Evolutionary conservation across 2,888 invertebrate species (phyloP).

Genomic region (Euspilapteryx auroguttella): DNA sequence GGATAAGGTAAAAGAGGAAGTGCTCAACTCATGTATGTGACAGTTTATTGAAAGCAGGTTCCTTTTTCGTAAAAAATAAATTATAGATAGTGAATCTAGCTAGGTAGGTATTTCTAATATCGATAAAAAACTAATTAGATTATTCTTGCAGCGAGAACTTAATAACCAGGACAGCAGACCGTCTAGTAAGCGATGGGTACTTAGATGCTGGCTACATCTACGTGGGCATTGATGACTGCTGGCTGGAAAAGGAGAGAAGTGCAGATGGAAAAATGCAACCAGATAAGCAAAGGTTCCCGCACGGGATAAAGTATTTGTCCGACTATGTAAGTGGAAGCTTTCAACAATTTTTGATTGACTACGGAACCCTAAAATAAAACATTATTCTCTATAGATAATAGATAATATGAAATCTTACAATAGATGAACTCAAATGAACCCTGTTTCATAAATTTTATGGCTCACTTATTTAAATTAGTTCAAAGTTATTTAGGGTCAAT

Average conservation of each 20-base stretch:
- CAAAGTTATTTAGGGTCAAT: neutral
- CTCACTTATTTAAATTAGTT: too few relatives aligned
- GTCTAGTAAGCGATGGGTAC: conserved; percentile 69
- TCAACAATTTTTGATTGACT: neutral
- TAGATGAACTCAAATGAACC: too few relatives aligned
- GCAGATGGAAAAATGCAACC: conserved; percentile 62
- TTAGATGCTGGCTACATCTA: conserved; percentile 72
- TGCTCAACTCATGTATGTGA: too few relatives aligned
- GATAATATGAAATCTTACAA: too few relatives aligned
- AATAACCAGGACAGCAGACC: conserved; percentile 63
- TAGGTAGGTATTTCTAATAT: too few relatives aligned
- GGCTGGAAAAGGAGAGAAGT: conserved; percentile 68
- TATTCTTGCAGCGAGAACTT: conserved; percentile 57
- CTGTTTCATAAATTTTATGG: too few relatives aligned
- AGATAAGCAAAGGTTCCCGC: conserved; percentile 70
- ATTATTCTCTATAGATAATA: neutral
- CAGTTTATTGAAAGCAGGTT: too few relatives aligned
- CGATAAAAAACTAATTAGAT: neutral
- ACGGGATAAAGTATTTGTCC: conserved; percentile 69
- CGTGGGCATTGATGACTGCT: conserved; percentile 76
- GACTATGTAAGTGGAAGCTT: conserved; percentile 64
- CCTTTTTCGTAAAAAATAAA: too few relatives aligned
- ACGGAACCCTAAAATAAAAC: neutral
- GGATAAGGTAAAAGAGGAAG: too few relatives aligned
- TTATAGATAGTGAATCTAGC: too few relatives aligned